Evolutionary conservation across 2,888 invertebrate species (phyloP).

Genomic region (Diaprepes abbreviatus): DNA sequence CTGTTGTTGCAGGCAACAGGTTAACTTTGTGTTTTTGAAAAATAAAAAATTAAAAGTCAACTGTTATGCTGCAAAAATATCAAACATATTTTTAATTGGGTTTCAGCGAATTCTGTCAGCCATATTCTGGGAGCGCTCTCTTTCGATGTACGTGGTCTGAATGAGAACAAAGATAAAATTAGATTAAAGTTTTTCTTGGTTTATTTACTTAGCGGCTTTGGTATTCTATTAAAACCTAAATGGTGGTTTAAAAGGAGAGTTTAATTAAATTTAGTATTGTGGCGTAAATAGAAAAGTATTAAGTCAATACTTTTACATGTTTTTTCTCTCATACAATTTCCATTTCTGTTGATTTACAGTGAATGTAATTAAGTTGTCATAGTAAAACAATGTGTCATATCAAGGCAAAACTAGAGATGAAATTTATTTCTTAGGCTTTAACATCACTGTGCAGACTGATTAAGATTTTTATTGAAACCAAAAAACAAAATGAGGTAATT

Average conservation of each 20-base stretch:
- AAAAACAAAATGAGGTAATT: too few species aligned
- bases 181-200: neutral
- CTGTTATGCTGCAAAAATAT: neutral
- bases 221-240: slow-evolving; percentile 2
- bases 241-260: neutral
- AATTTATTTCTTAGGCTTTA: too few species aligned
- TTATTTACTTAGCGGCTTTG: neutral
- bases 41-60: slow-evolving; percentile 1
- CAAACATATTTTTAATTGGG: slow-evolving; percentile 7
- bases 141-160: slow-evolving; percentile 2
- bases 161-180: neutral
- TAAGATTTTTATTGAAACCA: too few species aligned
- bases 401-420: too few species aligned
- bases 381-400: too few species aligned
- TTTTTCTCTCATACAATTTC: too few species aligned
- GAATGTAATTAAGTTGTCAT: too few species aligned
- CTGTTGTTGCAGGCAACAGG: too few species aligned
- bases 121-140: neutral
- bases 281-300: too few species aligned
- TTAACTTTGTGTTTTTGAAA: neutral
- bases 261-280: neutral
- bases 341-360: too few species aligned
- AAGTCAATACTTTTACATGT: too few species aligned
- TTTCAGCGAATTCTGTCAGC: neutral
- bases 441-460: too few species aligned